phyloP scores from a whole-genome alignment of 2,113 vertebrate genomes.

The Garra rufa region DNA sequence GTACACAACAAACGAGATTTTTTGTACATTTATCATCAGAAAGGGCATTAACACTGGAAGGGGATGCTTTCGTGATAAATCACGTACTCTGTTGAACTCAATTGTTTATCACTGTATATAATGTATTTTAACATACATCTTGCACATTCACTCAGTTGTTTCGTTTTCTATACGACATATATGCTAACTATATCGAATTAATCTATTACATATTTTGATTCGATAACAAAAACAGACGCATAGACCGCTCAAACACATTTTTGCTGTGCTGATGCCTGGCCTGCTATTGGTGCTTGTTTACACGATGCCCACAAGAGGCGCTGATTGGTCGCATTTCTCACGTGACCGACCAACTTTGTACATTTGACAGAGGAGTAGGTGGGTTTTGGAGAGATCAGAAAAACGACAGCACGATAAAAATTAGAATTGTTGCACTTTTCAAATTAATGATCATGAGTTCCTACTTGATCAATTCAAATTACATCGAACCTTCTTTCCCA shows the following conservation, averaged over 20 bases:
- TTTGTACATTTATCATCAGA: constrained; percentile 21
- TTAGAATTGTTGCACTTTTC: constrained; percentile 99
- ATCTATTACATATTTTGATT: constrained; percentile 71
- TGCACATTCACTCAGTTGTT: not conserved
- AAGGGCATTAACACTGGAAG: constrained; percentile 18
- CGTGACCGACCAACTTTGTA: constrained; percentile 87
- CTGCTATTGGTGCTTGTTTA: constrained; percentile 84
- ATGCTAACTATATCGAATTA: constrained; percentile 69
- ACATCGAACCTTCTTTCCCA: constrained; percentile 97
- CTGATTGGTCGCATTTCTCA: constrained; percentile 78
- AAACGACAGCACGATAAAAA: constrained; percentile 99
- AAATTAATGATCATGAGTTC: constrained; percentile 99
- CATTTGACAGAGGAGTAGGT: constrained; percentile 92
- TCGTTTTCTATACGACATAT: constrained; percentile 55
- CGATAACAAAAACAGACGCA: constrained; percentile 76
- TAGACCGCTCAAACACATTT: constrained; percentile 67
- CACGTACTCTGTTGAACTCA: not conserved
- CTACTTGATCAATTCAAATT: constrained; percentile 99
- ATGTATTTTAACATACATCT: not conserved
- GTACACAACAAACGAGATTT: constrained; percentile 18
- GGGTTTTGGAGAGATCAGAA: constrained; percentile 94
- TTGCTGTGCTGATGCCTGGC: constrained; percentile 75
- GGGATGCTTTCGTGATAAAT: constrained; percentile 30
- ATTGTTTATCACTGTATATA: not conserved
- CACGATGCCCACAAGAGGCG: constrained; percentile 77